phyloP scores from a whole-genome alignment of 1,140 invertebrate species.

The Philopotamus ludificatus region DNA sequence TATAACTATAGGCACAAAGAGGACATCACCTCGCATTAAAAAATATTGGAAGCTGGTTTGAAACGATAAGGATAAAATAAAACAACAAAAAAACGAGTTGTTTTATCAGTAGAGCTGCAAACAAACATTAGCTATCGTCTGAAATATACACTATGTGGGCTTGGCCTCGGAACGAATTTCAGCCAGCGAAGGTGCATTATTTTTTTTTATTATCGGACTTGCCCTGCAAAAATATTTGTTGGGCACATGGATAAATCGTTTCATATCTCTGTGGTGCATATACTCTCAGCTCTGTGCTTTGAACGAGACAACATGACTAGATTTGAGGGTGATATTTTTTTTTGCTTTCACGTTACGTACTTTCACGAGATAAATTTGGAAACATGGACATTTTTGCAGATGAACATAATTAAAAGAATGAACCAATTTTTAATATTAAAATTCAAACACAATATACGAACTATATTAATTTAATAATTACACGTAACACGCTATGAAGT shows the following conservation, averaged over 20 bases:
- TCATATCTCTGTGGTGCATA: conserved; percentile 16
- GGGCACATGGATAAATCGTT: conserved; percentile 25
- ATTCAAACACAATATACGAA: no score
- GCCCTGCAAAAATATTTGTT: conserved; percentile 29
- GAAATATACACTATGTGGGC: conserved; percentile 26
- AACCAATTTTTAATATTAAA: no score
- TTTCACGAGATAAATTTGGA: conserved; percentile 33
- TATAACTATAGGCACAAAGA: conserved; percentile 1
- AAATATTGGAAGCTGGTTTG: conserved; percentile 35
- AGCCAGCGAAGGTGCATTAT: conserved; percentile 33
- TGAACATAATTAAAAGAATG: no score
- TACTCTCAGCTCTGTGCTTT: conserved; percentile 26
- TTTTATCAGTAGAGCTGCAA: conserved; percentile 26
- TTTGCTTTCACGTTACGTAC: neutral
- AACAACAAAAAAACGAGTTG: conserved; percentile 17
- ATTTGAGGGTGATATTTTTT: neutral
- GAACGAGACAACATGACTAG: no score
- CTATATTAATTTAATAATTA: no score
- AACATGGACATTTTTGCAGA: no score
- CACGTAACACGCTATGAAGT: no score
- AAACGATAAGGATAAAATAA: conserved; percentile 30
- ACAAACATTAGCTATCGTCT: conserved; percentile 29
- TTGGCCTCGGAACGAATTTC: conserved; percentile 25
- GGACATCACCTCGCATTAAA: conserved; percentile 10
- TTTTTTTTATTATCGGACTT: conserved; percentile 27